Base-by-base conservation (phyloP, 2,797 vertebrate species). In the Chaetodon trifasciatus region DNA sequence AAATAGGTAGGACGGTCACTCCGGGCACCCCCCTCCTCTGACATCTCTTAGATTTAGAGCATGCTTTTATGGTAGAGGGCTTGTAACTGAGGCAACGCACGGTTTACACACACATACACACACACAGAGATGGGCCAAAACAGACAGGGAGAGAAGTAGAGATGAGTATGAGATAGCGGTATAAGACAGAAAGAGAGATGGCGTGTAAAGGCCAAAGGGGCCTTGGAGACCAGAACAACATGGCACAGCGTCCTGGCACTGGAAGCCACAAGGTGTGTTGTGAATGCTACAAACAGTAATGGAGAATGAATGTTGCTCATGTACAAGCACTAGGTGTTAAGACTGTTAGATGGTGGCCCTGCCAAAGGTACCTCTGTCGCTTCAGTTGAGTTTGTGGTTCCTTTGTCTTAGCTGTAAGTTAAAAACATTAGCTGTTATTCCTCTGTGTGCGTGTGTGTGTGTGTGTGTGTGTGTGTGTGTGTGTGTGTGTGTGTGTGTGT, bases 1-100 rank as follows among this genome's bases (percentile, higher is more conserved):
- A 91, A 95, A 95, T 95, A 95, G 93, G 85, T 83, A 79, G 66
- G 79, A 82, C 76, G 42, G 92, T 92, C 91, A 93, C 81, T 87
- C 79, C 8, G 53, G 67, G 58, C 75, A 65, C 49, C 79, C 82
- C 75, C 78, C 32, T 42, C 55, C 64, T 55, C 80, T 52, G 77
- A 90, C 80, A 85, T 79, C 78, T 83, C 69, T 86, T 76, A 85
- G 81, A 91, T 91, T 93, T 88, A 89, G 52, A 85, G 83, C 65
- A 1, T 81, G 78, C 76, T 87, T 92, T 91, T 84, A 90, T 90
- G 91, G 86, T 23, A 35, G 79, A 68, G 78, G 70, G 52, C 60
- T 89, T 90, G 93, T 93, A 91, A 69, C 93, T 64, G 58, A 71
- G 88, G 74, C 88, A 60, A 92, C 86, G 0, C 53, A 39, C 37